Evolutionary conservation across 2,113 vertebrate species (phyloP), one percentile per base, ranked within the genome.

Genomic region (Pampusana beccarii): DNA sequence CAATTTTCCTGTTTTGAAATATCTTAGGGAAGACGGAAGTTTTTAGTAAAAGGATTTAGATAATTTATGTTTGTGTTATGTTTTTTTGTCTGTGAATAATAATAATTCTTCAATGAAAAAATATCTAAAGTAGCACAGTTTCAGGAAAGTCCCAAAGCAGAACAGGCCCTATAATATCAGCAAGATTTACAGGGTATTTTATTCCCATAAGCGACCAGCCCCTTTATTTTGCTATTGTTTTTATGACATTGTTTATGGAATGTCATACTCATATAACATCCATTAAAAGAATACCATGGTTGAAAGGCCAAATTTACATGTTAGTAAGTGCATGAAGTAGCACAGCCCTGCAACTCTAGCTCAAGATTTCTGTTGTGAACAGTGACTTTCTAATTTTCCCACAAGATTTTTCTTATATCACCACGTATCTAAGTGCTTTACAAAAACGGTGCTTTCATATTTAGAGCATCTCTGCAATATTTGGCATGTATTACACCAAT

Each of bases 1-100:
- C 93, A 92, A 80, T 83, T 78, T 66, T 74, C 64, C 46, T 95
- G 71, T 62, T 86, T 86, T 60, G 60, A 90, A 83, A 80, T 34
- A 50, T 38, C 36, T 88, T 23, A 85, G 38, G 58, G 54, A 81
- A 86, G 54, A 80, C 0, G 10, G 64, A 90, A 83, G 14, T 56
- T 77, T 79, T 86, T n/a, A 74, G 46, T 51, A 78, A 82, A 91
- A 86, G 51, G 79, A 84, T 86, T 79, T 56, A 38, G 72, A 60
- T 36, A 67, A 95, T 57, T 81, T 71, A 51, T 9, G 17, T 66
- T 75, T 73, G 28, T 25, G 17, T 72, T 82, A n/a, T 34, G 17
- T 0, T 20, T 54, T 88, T 94, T 70, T 51, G 40, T 53, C 50
- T 61, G 20, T 72, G 79, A 92, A n/a, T 71, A 77, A 53, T 53